Percentiles rank a stretch among this genome's conserved stretches.
phyloP scores from a whole-genome alignment of 2,113 vertebrate species.

The Aptenodytes forsteri region DNA sequence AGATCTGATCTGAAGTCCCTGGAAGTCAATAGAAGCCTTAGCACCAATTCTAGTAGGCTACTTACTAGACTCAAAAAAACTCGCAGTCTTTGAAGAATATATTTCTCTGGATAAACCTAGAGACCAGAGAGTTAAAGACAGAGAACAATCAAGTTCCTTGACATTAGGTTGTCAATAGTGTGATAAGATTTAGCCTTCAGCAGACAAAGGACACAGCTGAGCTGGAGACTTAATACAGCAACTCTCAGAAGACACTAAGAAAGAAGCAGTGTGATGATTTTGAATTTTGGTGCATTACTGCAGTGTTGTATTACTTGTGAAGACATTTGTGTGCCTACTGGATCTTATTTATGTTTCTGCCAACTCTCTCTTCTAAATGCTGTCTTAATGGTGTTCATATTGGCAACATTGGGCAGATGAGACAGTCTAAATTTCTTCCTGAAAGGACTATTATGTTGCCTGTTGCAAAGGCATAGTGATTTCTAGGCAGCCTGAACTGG shows the following conservation, averaged over 20 bases:
- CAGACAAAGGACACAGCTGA: neutral
- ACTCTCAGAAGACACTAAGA: neutral
- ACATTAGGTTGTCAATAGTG: neutral
- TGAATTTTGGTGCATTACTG: neutral
- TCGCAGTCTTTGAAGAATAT: neutral
- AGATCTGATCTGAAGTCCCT: neutral
- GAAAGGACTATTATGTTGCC: neutral
- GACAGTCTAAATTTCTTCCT: neutral
- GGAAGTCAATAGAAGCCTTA: neutral
- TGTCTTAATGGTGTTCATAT: neutral
- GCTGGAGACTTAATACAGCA: neutral
- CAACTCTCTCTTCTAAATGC: neutral
- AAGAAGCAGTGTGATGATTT: neutral
- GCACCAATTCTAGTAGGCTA: neutral
- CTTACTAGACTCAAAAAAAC: neutral
- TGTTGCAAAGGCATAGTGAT: neutral
- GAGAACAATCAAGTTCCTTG: neutral
- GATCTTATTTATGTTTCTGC: neutral
- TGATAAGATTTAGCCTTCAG: neutral
- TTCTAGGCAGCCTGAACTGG: neutral
- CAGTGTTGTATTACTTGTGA: neutral
- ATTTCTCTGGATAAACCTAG: neutral
- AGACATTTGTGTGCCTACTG: neutral
- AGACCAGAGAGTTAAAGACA: neutral
- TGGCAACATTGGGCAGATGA: neutral